Percentiles rank a stretch among this genome's conserved stretches.
phyloP scores from a whole-genome alignment of 2,113 vertebrate species.

The Rhipidura dahli region DNA sequence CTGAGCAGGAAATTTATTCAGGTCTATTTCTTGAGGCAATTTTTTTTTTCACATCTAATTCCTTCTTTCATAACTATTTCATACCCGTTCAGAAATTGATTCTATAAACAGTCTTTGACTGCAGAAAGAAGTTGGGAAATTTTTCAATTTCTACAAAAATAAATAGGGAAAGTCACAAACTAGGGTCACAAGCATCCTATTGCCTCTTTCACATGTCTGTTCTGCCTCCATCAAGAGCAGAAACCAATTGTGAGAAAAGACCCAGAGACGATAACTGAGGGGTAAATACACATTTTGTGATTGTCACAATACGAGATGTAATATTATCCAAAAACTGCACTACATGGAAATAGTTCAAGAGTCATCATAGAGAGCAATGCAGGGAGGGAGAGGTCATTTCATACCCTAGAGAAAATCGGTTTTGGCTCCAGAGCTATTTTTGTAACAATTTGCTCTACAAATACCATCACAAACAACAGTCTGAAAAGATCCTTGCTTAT shows the following conservation, averaged over 20 bases:
- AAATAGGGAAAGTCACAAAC: background rate
- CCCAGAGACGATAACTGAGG: background rate
- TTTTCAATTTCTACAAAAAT: background rate
- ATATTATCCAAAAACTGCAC: background rate
- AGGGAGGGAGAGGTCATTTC: slow-evolving; percentile 25
- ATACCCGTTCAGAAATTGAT: background rate
- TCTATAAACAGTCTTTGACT: background rate
- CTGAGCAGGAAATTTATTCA: background rate
- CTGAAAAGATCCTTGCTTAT: slow-evolving; percentile 58
- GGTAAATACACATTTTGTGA: background rate
- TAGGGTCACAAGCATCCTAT: background rate
- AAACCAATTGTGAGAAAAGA: background rate
- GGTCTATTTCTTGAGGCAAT: background rate
- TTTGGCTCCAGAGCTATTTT: slow-evolving; percentile 62
- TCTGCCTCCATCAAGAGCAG: background rate
- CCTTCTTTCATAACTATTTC: background rate
- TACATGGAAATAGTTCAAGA: background rate
- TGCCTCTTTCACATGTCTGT: background rate
- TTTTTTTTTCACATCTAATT: background rate
- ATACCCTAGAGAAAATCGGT: slow-evolving; percentile 1
- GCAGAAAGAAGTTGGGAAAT: background rate
- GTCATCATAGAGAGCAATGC: background rate
- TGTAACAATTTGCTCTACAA: slow-evolving; percentile 49
- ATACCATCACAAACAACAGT: slow-evolving; percentile 59
- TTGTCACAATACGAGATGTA: background rate